Percentiles rank a stretch among this genome's conserved stretches.
phyloP scores from a whole-genome alignment of 2,888 invertebrate genomes.

The Amiota mariae region DNA sequence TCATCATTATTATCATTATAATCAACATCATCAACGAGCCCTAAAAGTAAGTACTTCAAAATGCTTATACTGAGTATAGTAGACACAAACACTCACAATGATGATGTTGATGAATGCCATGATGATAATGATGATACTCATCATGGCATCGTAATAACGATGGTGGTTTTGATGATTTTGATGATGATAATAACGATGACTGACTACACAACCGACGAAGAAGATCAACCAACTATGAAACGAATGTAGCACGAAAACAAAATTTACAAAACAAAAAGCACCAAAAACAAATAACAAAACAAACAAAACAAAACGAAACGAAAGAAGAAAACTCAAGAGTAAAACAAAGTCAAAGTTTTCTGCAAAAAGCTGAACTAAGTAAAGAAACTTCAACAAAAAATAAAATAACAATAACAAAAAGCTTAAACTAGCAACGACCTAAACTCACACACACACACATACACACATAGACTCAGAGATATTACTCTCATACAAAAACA shows the following conservation, averaged over 20 bases:
- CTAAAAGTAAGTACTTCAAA: too few species aligned
- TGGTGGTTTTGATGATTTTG: not conserved
- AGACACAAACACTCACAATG: not conserved
- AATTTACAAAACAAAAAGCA: not conserved
- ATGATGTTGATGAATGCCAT: not conserved
- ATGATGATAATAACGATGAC: not conserved
- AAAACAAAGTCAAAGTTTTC: not conserved
- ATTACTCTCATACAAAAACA: too few species aligned
- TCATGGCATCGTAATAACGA: too few species aligned
- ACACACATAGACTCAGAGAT: too few species aligned
- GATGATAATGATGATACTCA: not conserved
- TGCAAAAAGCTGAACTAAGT: not conserved
- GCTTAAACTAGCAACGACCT: not conserved
- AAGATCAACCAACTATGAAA: not conserved
- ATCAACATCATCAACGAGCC: too few species aligned
- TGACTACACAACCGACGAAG: not conserved
- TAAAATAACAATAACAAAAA: not conserved
- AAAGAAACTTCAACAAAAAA: not conserved
- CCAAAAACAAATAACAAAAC: slow-evolving; percentile 2
- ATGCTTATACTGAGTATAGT: too few species aligned
- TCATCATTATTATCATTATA: too few species aligned
- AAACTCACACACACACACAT: too few species aligned
- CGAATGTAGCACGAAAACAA: slow-evolving; percentile 5
- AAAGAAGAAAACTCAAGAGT: not conserved
- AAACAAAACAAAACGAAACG: not conserved